Evolutionary conservation across 2,888 invertebrate genomes (phyloP), one percentile per base, ranked within the genome.

Genomic region (Synergus umbraculus): DNA sequence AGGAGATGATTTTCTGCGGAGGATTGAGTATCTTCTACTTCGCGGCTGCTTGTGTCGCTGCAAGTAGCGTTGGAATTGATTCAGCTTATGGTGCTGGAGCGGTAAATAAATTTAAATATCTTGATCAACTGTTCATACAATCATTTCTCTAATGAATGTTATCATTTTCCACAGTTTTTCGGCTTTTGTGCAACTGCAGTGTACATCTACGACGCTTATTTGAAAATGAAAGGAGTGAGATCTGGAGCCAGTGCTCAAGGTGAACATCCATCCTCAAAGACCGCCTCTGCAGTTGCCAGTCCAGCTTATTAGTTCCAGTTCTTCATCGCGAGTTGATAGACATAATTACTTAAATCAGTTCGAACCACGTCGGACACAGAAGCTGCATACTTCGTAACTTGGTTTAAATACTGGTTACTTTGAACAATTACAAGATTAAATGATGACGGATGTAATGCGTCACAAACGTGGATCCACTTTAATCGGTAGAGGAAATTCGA

Each of bases 101-200:
- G 49, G 73, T 73, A 73, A 73, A 54, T 1, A 60, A 60, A 12
- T 4, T 22, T 22, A 13, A 22, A 60, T 22, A 60, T 18, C 2
- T 60, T n/a, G 9, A 0, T 7, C 18, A 0, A 18, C 18, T 60
- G 10, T 46, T 94, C 46, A 13, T 46, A 4, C 22, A 44, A 49
- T 43, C 22, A 13, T 37, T 37, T 37, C 5, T 67, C 7, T 77
- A 69, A 29, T 73, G 58, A 76, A 76, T 65, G 10, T 12, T 18
- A 43, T 15, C 15, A 80, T 65, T 46, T 77, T 78, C 78, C 82
- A 65, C 92, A 97, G 97, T 96, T 97, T 92, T 98, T 98, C 92
- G 97, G 97, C 29, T 97, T 96, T 92, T 94, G 95, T 85, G 96
- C 96, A 22, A 97, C 96, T 95, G 91, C 95, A 41, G 95, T 94